These are phyloP conservation scores for Lysandra coridon DNA, from an alignment of 2,888 invertebrate species.

Conservation along the genomic window DNA sequence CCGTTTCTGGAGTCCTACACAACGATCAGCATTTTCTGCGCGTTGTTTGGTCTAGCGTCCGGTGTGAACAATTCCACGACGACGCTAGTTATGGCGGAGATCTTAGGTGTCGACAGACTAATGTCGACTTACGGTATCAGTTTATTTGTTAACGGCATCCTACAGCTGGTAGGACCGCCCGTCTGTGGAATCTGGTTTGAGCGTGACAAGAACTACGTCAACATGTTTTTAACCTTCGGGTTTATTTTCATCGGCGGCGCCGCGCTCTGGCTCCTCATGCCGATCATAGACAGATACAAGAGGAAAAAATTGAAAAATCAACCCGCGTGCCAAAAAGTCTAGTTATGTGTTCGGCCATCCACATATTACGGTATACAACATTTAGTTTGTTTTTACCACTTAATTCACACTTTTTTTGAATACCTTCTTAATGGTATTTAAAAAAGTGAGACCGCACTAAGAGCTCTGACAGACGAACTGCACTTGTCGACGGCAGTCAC, in stretches of 20 bases:
- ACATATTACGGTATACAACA: background rate
- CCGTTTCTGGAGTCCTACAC: constrained; percentile 84
- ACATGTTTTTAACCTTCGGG: constrained; percentile 88
- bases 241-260: constrained; percentile 86
- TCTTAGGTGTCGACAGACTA: constrained; percentile 89
- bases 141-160: constrained; percentile 89
- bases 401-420: too few species aligned
- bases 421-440: too few species aligned
- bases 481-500: too few species aligned
- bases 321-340: constrained; percentile 36
- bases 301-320: constrained; percentile 45
- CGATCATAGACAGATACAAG: constrained; percentile 81
- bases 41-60: constrained; percentile 89
- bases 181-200: constrained; percentile 88
- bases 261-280: constrained; percentile 88
- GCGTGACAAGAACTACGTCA: constrained; percentile 81
- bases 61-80: constrained; percentile 93
- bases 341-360: constrained; percentile 1
- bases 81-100: constrained; percentile 92
- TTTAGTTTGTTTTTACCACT: background rate
- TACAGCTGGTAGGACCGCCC: constrained; percentile 90
- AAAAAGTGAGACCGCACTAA: too few species aligned
- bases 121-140: constrained; percentile 93
- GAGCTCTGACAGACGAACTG: too few species aligned
- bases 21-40: constrained; percentile 84